Conservation (phyloP, 2,113 vertebrate species). For the Plecturocebus donacophilus region DNA sequence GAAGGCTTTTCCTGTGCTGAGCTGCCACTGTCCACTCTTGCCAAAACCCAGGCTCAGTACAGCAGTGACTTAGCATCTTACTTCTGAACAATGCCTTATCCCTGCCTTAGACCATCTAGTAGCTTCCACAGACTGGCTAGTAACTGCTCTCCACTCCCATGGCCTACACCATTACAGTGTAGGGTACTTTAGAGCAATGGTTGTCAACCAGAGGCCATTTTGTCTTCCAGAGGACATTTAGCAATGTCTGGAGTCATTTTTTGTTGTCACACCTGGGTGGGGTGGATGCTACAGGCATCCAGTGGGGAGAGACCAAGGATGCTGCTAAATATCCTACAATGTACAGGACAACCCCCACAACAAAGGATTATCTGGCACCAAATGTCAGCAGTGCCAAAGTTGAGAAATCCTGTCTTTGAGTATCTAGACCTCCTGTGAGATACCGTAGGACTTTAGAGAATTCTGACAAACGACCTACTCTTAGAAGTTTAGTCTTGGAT, state of each 20-base stretch:
- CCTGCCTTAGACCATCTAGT: not conserved
- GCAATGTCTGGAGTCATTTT: constrained; percentile 18
- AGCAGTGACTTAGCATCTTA: not conserved
- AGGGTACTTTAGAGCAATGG: not conserved
- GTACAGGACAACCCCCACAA: not conserved
- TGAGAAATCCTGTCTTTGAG: not conserved
- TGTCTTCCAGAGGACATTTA: constrained; percentile 13
- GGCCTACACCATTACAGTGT: not conserved
- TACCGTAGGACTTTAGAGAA: not conserved
- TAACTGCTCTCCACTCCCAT: not conserved
- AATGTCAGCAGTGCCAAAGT: not conserved
- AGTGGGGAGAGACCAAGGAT: not conserved
- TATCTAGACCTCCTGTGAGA: constrained; percentile 21
- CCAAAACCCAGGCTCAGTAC: not conserved
- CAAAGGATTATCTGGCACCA: not conserved
- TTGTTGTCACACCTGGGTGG: not conserved
- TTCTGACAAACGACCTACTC: not conserved
- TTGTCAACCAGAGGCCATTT: not conserved
- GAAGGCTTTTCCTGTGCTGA: not conserved
- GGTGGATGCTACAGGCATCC: not conserved
- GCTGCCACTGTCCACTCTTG: not conserved
- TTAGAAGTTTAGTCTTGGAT: constrained; percentile 42
- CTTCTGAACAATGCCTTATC: not conserved
- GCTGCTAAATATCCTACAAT: not conserved
- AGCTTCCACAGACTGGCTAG: not conserved